Percentiles rank a stretch among this genome's conserved stretches.
These are phyloP conservation scores for Scaptodrosophila lebanonensis DNA, from an alignment of 1,140 invertebrate genomes.

Conservation along the genomic window DNA sequence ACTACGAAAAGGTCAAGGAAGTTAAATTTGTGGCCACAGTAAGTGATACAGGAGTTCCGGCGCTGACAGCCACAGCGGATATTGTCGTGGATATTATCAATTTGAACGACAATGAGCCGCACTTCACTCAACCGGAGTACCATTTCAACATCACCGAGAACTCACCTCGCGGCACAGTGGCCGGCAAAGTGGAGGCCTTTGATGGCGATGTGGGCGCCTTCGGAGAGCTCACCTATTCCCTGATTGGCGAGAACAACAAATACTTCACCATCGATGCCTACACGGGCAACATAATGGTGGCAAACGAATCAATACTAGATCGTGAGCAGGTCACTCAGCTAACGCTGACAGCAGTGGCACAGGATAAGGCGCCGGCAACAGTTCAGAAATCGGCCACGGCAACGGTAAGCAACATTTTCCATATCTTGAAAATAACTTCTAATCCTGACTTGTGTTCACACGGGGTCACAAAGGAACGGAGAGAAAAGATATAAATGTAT, in stretches of 20 bases:
- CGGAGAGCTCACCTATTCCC: conserved; percentile 86
- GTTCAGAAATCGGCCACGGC: conserved; percentile 84
- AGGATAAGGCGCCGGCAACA: conserved; percentile 85
- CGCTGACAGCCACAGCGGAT: conserved; percentile 84
- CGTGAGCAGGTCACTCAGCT: conserved; percentile 85
- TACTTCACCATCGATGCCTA: conserved; percentile 85
- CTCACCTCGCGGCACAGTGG: conserved; percentile 82
- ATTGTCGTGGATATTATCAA: conserved; percentile 89
- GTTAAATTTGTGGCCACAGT: conserved; percentile 89
- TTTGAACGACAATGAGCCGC: conserved; percentile 91
- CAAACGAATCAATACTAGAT: conserved; percentile 85
- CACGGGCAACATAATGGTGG: conserved; percentile 88
- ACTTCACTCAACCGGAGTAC: conserved; percentile 84
- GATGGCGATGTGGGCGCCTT: conserved; percentile 87
- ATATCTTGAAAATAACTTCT: too few relatives aligned
- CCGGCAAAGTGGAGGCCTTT: conserved; percentile 83
- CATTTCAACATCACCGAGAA: conserved; percentile 86
- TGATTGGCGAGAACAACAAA: conserved; percentile 84
- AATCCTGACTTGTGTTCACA: conserved; percentile 3
- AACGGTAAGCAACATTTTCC: conserved; percentile 80
- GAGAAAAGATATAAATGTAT: too few relatives aligned
- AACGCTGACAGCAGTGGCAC: conserved; percentile 87
- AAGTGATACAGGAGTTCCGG: conserved; percentile 88
- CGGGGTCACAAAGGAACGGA: too few relatives aligned
- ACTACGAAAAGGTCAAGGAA: conserved; percentile 88